These are phyloP conservation scores for Yoshiicerus persimilis DNA, from an alignment of 1,140 invertebrate genomes.

Conservation along the genomic window DNA sequence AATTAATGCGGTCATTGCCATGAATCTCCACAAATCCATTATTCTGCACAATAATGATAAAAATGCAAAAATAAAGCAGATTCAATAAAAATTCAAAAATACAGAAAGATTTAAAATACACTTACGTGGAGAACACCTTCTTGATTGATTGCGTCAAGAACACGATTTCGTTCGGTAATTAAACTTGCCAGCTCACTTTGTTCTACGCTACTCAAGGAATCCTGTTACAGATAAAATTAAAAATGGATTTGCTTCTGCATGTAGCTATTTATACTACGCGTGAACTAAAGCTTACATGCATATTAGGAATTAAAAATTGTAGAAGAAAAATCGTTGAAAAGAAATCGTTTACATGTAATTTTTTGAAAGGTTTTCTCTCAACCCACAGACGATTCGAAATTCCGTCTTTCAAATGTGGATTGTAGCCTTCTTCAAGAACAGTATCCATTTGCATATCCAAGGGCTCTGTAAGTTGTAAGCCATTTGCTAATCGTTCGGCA, in stretches of 20 bases:
- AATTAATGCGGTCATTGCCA: not conserved
- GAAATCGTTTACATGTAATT: not conserved
- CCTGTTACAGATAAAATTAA: not conserved
- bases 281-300: not conserved
- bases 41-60: not conserved
- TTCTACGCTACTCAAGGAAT: not conserved
- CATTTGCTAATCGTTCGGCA: slow-evolving; percentile 47
- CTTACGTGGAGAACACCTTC: not conserved
- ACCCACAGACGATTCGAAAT: not conserved
- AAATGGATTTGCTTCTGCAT: no score
- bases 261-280: no score
- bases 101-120: not conserved
- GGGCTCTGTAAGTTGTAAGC: not conserved
- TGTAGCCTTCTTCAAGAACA: not conserved
- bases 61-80: not conserved
- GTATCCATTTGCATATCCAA: not conserved
- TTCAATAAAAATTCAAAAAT: no score
- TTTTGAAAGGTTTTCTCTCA: not conserved
- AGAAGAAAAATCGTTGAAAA: not conserved
- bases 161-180: not conserved
- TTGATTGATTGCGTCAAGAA: not conserved
- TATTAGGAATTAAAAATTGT: not conserved
- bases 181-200: not conserved
- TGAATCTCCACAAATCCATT: not conserved
- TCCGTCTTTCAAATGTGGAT: not conserved